These are phyloP conservation scores for Schlechtendalia chinensis DNA, from an alignment of 1,140 invertebrate genomes.

Conservation along the genomic window DNA sequence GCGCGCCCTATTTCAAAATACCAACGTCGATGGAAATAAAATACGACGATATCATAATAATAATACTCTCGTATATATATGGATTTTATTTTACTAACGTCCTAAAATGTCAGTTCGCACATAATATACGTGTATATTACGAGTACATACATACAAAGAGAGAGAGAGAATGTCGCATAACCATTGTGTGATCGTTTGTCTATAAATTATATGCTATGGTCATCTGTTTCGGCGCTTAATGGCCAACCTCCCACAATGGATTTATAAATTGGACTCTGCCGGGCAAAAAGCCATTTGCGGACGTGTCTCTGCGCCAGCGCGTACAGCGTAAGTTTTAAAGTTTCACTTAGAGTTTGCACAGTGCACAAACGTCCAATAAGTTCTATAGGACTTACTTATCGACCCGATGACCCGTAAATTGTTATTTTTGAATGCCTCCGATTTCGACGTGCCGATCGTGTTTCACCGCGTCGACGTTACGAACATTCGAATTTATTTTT, in stretches of 20 bases:
- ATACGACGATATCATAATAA: too few relatives aligned
- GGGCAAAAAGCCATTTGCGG: not conserved
- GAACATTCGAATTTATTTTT: slow-evolving; percentile 2
- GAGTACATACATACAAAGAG: not conserved
- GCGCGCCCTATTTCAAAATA: too few relatives aligned
- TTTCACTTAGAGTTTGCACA: not conserved
- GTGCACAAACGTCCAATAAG: too few relatives aligned
- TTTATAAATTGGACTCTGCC: slow-evolving; percentile 8
- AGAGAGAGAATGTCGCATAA: not conserved
- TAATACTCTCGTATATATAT: too few relatives aligned
- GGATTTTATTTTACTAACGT: too few relatives aligned
- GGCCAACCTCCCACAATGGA: not conserved
- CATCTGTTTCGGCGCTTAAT: slow-evolving; percentile 41
- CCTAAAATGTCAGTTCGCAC: too few relatives aligned
- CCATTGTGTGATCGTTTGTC: slow-evolving; percentile 37
- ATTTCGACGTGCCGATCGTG: too few relatives aligned
- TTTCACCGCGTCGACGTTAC: not conserved
- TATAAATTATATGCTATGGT: slow-evolving; percentile 1
- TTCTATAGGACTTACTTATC: too few relatives aligned
- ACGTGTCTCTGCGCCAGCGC: not conserved
- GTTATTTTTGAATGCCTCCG: too few relatives aligned
- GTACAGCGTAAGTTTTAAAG: not conserved
- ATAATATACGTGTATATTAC: not conserved
- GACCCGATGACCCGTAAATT: too few relatives aligned
- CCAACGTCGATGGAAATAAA: too few relatives aligned